These are phyloP conservation scores for Oreochromis tanganicae DNA, from an alignment of 2,113 vertebrate genomes.

Conservation along the genomic window DNA sequence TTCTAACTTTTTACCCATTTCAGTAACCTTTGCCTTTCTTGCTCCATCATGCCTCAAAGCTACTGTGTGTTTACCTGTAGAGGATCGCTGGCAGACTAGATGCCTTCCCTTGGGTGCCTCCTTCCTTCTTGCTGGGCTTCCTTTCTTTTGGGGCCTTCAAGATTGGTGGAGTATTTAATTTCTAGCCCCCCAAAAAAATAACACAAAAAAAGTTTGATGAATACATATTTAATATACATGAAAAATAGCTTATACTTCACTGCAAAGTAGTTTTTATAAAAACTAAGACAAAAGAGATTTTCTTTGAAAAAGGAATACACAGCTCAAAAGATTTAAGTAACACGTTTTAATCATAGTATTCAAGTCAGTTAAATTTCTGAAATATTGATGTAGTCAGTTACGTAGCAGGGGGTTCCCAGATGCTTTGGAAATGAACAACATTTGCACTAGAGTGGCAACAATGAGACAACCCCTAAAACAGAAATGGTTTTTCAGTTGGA, in stretches of 20 bases:
- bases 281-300: neutral
- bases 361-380: neutral
- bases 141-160: constrained; percentile 93
- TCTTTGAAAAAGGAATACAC: neutral
- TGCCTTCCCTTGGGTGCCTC: constrained; percentile 84
- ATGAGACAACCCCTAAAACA: neutral
- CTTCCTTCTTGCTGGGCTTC: constrained; percentile 96
- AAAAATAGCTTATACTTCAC: neutral
- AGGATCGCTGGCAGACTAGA: constrained; percentile 85
- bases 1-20: neutral
- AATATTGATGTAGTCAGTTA: neutral
- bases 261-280: neutral
- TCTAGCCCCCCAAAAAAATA: constrained; percentile 73
- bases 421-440: neutral
- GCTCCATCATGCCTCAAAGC: neutral
- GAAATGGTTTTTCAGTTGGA: neutral
- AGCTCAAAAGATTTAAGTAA: neutral
- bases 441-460: neutral
- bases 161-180: constrained; percentile 87
- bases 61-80: constrained; percentile 82
- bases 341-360: neutral
- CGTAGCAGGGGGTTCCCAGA: neutral
- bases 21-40: neutral
- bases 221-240: neutral
- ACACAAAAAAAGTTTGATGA: neutral